Evolutionary conservation across 2,113 vertebrate species (phyloP).

Genomic region (Argyrosomus japonicus): DNA sequence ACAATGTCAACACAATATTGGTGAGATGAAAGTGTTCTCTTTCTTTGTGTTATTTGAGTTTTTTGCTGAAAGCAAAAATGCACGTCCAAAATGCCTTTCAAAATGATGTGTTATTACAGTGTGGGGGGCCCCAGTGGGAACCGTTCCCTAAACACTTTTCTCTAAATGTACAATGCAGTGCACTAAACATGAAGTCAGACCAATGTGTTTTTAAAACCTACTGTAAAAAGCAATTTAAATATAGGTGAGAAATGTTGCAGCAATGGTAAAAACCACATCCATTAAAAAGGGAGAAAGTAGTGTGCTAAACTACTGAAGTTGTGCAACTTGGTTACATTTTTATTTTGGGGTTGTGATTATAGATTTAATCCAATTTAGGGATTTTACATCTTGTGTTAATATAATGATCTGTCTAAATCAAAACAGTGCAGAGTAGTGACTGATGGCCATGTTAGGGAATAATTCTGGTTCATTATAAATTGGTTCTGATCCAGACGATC

Average conservation of each 20-base stretch:
- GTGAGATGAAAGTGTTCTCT: conserved; percentile 34
- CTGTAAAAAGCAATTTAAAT: not conserved
- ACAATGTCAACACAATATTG: conserved; percentile 49
- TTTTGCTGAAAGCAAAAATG: conserved; percentile 28
- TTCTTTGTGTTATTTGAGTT: conserved; percentile 23
- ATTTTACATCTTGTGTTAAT: conserved; percentile 1
- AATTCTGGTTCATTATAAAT: not conserved
- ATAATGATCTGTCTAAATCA: not conserved
- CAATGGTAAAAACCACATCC: not conserved
- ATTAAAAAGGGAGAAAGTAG: not conserved
- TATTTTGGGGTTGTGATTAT: not conserved
- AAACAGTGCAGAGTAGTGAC: not conserved
- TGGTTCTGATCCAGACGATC: not conserved
- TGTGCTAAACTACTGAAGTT: not conserved
- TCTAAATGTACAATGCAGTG: not conserved
- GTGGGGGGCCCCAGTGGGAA: not conserved
- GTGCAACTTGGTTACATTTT: not conserved
- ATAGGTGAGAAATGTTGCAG: not conserved
- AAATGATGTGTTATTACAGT: conserved; percentile 12
- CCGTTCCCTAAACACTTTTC: not conserved
- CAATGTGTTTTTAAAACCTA: not conserved
- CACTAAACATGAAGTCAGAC: not conserved
- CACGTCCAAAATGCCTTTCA: conserved; percentile 17
- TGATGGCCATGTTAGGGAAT: not conserved
- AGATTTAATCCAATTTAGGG: not conserved